phyloP scores from a whole-genome alignment of 1,140 invertebrate genomes.

The Arctopsyche grandis region DNA sequence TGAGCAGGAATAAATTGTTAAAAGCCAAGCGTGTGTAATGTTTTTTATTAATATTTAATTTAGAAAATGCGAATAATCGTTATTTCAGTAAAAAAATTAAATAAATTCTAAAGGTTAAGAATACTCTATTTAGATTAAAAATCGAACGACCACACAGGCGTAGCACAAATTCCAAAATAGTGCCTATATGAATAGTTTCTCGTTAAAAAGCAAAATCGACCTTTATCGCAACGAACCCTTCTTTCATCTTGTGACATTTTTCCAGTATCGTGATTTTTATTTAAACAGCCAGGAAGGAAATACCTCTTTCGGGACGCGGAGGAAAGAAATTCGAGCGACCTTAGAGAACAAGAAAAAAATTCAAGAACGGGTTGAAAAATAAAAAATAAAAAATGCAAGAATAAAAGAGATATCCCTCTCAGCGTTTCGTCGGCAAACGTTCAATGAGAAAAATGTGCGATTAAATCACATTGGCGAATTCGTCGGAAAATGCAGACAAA shows the following conservation, averaged over 20 bases:
- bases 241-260: constrained; percentile 26
- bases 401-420: background rate
- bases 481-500: constrained; percentile 17
- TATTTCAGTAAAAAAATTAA: no score
- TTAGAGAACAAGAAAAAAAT: no score
- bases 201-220: constrained; percentile 20
- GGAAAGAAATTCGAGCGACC: background rate
- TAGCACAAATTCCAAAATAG: background rate
- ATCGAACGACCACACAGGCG: background rate
- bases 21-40: no score
- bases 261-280: constrained; percentile 19
- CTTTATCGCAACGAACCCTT: constrained; percentile 6
- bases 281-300: constrained; percentile 18
- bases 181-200: background rate
- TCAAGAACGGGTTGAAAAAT: background rate
- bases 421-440: background rate
- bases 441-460: background rate
- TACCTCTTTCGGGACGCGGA: background rate
- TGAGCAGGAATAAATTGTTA: no score
- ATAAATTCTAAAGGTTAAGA: no score
- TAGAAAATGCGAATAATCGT: no score
- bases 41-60: no score
- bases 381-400: background rate
- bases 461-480: background rate
- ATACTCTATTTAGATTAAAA: background rate